Percentiles rank a stretch among this genome's conserved stretches.
Conservation (phyloP, 2,888 invertebrate species). For the Proisotoma minuta region DNA sequence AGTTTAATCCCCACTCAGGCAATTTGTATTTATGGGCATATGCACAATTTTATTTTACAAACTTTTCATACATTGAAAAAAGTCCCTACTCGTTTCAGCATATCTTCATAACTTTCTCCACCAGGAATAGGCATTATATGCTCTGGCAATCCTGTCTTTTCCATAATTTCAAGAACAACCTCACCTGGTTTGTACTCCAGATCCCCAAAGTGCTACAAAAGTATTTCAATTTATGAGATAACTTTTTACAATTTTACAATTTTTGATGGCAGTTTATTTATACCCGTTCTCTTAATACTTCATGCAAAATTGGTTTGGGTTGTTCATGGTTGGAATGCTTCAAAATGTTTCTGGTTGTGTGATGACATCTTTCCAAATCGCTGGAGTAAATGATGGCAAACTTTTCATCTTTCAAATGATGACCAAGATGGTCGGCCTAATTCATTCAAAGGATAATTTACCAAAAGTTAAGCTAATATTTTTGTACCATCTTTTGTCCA, state of each 20-base stretch:
- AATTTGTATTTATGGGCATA: too few relatives aligned
- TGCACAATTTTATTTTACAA: not conserved
- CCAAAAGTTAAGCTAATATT: not conserved
- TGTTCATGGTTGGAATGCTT: constrained; percentile 20
- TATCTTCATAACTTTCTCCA: constrained; percentile 34
- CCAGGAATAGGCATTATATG: constrained; percentile 34
- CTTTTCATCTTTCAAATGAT: constrained; percentile 24
- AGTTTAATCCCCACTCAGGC: too few relatives aligned
- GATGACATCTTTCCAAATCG: constrained; percentile 38
- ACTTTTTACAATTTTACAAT: not conserved
- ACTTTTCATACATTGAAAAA: constrained; percentile 29
- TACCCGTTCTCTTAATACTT: constrained; percentile 32
- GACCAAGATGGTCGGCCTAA: constrained; percentile 32
- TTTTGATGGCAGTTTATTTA: not conserved
- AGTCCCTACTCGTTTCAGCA: constrained; percentile 22
- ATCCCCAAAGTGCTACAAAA: constrained; percentile 36
- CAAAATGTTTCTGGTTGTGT: constrained; percentile 35
- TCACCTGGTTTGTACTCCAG: constrained; percentile 31
- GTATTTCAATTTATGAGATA: not conserved
- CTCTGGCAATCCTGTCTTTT: constrained; percentile 18
- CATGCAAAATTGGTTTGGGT: constrained; percentile 27
- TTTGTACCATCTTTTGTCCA: constrained; percentile 35
- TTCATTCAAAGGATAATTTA: not conserved
- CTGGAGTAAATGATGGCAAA: constrained; percentile 35
- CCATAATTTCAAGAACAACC: constrained; percentile 12